Evolutionary conservation across 2,113 vertebrate species (phyloP).

Genomic region (Gopherus flavomarginatus): DNA sequence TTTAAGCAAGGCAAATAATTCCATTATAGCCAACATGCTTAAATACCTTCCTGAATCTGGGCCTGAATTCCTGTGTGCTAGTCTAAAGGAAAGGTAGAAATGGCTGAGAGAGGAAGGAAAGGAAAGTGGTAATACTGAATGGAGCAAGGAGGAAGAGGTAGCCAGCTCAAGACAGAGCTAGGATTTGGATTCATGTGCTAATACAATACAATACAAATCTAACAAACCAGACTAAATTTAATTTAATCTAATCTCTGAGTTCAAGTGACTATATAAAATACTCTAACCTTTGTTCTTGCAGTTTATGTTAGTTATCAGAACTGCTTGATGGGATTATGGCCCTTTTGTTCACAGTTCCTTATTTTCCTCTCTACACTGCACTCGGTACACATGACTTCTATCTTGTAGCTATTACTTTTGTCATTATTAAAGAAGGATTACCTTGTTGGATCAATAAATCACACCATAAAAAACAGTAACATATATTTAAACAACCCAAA

Average conservation of each 20-base stretch:
- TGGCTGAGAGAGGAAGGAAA: neutral
- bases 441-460: neutral
- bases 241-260: neutral
- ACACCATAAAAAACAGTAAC: neutral
- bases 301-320: neutral
- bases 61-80: neutral
- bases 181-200: neutral
- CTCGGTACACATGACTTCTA: neutral
- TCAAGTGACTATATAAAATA: neutral
- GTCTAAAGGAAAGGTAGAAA: neutral
- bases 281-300: neutral
- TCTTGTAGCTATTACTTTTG: neutral
- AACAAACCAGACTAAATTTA: neutral
- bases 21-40: neutral
- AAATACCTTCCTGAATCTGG: neutral
- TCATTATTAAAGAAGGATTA: neutral
- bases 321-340: neutral
- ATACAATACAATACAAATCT: rapidly evolving
- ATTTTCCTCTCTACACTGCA: neutral
- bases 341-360: neutral
- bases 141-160: neutral
- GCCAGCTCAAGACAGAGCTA: neutral
- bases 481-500: neutral
- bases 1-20: neutral
- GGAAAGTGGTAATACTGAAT: neutral